phyloP scores from a whole-genome alignment of 2,888 invertebrate species.

The Microdon myrmicae region DNA sequence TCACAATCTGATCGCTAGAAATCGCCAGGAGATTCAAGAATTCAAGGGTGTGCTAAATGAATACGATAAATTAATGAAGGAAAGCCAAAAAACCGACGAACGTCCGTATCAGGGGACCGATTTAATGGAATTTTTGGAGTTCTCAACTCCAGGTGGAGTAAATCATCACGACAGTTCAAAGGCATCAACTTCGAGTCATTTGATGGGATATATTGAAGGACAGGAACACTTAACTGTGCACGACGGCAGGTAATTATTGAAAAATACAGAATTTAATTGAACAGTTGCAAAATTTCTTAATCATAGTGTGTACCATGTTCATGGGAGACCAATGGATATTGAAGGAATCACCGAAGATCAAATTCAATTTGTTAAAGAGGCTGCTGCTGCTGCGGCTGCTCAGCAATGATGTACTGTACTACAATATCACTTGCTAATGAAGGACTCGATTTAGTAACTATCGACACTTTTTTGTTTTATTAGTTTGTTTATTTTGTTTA shows the following conservation, averaged over 20 bases:
- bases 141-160: slow-evolving; percentile 47
- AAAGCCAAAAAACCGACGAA: slow-evolving; percentile 64
- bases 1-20: slow-evolving; percentile 62
- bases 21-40: slow-evolving; percentile 62
- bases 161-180: slow-evolving; percentile 13
- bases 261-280: too few species aligned
- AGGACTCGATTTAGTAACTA: too few species aligned
- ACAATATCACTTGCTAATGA: too few species aligned
- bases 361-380: too few species aligned
- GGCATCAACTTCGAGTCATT: slow-evolving; percentile 38
- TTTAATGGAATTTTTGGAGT: slow-evolving; percentile 62
- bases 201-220: slow-evolving; percentile 40
- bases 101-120: slow-evolving; percentile 62
- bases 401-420: too few species aligned
- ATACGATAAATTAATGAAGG: slow-evolving; percentile 65
- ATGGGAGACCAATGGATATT: too few species aligned
- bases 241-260: slow-evolving; percentile 33
- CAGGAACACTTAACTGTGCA: slow-evolving; percentile 43
- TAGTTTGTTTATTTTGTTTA: too few species aligned
- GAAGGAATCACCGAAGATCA: too few species aligned
- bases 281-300: too few species aligned
- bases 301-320: too few species aligned
- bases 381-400: too few species aligned
- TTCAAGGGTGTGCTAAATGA: slow-evolving; percentile 63
- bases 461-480: too few species aligned